These are phyloP conservation scores for Myoxocephalus aenaeus DNA, from an alignment of 2,797 vertebrate species.

Conservation along the genomic window DNA sequence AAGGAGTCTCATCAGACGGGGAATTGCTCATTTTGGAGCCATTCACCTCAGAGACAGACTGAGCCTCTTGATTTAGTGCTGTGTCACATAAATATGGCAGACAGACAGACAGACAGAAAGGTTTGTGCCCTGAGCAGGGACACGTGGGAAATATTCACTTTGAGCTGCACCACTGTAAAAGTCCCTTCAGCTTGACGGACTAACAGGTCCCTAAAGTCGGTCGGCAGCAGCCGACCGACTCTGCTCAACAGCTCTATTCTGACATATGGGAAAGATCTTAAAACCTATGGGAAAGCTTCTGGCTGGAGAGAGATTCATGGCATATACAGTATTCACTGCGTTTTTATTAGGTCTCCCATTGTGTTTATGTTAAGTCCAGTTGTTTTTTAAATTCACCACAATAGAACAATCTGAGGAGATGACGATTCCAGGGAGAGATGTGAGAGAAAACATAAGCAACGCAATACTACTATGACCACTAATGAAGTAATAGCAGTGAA, in stretches of 20 bases:
- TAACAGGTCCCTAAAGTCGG: conserved; percentile 40
- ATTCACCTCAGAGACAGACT: conserved; percentile 23
- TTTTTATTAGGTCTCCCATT: conserved; percentile 56
- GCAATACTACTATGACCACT: neutral
- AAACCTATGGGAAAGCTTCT: conserved; percentile 53
- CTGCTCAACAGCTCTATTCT: conserved; percentile 59
- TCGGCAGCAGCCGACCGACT: conserved; percentile 25
- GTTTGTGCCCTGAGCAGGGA: conserved; percentile 13
- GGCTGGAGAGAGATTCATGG: conserved; percentile 37
- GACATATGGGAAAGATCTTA: conserved; percentile 69
- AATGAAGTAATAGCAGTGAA: neutral
- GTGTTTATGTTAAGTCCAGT: conserved; percentile 60
- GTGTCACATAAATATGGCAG: conserved; percentile 22
- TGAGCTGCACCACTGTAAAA: conserved; percentile 49
- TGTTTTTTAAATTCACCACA: conserved; percentile 53
- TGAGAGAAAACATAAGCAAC: neutral
- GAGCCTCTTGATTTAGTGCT: conserved; percentile 18
- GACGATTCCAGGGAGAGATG: conserved; percentile 2
- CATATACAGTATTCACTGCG: conserved; percentile 27
- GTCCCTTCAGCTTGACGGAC: conserved; percentile 42
- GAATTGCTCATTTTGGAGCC: conserved; percentile 23
- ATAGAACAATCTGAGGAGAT: conserved; percentile 58
- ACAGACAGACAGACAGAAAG: conserved; percentile 25
- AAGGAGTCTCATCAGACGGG: neutral
- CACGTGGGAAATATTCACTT: conserved; percentile 45